These are phyloP conservation scores for Sandelia bainsii DNA, from an alignment of 2,797 vertebrate genomes.

Conservation along the genomic window DNA sequence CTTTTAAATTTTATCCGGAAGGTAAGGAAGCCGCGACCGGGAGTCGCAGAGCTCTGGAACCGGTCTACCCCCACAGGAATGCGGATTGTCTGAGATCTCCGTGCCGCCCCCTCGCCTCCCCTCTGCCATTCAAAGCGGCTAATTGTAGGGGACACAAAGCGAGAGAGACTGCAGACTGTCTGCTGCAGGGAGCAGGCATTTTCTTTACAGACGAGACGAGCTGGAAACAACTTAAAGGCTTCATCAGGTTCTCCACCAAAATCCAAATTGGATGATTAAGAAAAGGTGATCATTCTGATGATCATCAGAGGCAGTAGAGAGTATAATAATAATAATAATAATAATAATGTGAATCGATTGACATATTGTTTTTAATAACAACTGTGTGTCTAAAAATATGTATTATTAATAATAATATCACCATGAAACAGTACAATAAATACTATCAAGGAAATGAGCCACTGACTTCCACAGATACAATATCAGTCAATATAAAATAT, in stretches of 20 bases:
- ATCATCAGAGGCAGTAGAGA: background rate
- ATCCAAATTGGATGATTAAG: constrained; percentile 14
- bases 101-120: constrained; percentile 87
- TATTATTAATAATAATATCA: constrained; percentile 10
- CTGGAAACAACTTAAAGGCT: constrained; percentile 56
- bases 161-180: constrained; percentile 80
- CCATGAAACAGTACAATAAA: background rate
- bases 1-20: constrained; percentile 74
- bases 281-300: constrained; percentile 3
- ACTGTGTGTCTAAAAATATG: background rate
- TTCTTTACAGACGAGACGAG: constrained; percentile 58
- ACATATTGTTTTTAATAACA: background rate
- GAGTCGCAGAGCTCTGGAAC: constrained; percentile 92
- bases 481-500: constrained; percentile 3
- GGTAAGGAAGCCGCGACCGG: constrained; percentile 81
- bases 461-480: background rate
- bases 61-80: constrained; percentile 96
- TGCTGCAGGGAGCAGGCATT: constrained; percentile 71
- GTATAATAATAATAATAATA: constrained; percentile 7
- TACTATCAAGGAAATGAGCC: background rate
- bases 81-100: constrained; percentile 90
- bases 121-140: constrained; percentile 86
- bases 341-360: background rate
- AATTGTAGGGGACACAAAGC: constrained; percentile 86
- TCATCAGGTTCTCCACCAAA: constrained; percentile 35